Conservation (phyloP, 2,888 invertebrate genomes). For the Trimorus sp. region DNA sequence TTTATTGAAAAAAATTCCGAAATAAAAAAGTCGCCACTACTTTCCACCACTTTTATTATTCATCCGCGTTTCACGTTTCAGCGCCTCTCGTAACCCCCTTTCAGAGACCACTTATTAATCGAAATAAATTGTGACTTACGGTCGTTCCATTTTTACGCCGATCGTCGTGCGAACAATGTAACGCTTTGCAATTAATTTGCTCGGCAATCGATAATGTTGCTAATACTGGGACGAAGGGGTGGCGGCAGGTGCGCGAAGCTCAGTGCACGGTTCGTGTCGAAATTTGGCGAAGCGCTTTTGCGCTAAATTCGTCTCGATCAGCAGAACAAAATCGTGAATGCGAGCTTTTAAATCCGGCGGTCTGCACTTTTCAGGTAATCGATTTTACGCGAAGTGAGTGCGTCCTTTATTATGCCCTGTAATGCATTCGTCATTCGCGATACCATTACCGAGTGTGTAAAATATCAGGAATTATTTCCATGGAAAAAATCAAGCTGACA, state of each 20-base stretch:
- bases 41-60: constrained; percentile 39
- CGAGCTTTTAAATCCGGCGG: constrained; percentile 54
- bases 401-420: constrained; percentile 49
- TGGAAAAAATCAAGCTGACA: no score
- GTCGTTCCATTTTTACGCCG: constrained; percentile 15
- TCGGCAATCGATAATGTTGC: constrained; percentile 52
- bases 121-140: constrained; percentile 42
- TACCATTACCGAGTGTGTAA: constrained; percentile 32
- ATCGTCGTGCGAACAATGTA: constrained; percentile 31
- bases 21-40: constrained; percentile 33
- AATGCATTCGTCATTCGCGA: constrained; percentile 40
- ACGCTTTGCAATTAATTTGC: constrained; percentile 50
- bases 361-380: constrained; percentile 52
- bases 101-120: constrained; percentile 38
- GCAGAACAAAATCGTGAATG: constrained; percentile 51
- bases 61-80: constrained; percentile 48
- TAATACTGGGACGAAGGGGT: constrained; percentile 48
- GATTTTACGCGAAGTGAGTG: constrained; percentile 51
- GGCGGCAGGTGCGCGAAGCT: constrained; percentile 1
- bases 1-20: no score
- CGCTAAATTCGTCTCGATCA: constrained; percentile 58
- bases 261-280: constrained; percentile 29
- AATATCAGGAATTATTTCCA: no score
- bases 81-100: constrained; percentile 12
- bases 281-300: constrained; percentile 54